phyloP scores from a whole-genome alignment of 2,113 vertebrate species.

The Leucoraja erinaceus region DNA sequence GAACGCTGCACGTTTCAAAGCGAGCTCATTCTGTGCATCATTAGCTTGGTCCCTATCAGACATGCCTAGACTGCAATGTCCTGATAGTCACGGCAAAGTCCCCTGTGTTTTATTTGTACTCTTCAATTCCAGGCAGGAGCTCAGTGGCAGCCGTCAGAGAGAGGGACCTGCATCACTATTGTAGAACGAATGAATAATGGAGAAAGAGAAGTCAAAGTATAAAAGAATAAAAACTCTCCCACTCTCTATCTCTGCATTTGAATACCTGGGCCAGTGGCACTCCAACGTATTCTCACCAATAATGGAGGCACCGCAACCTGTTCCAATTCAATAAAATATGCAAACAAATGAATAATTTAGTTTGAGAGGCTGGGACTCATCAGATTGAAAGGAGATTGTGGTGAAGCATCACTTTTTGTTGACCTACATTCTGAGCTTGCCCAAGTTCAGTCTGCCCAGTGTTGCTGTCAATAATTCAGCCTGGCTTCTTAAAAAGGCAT shows the following conservation, averaged over 20 bases:
- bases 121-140: background rate
- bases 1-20: too few species aligned
- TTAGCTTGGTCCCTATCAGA: background rate
- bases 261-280: background rate
- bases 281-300: background rate
- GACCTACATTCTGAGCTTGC: conserved; percentile 21
- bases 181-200: background rate
- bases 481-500: background rate
- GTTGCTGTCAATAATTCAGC: conserved; percentile 11
- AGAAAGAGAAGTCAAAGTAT: background rate
- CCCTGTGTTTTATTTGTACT: background rate
- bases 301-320: background rate
- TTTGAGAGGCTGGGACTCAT: conserved; percentile 14
- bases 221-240: background rate
- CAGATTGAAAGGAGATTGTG: conserved; percentile 1
- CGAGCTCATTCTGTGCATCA: too few species aligned
- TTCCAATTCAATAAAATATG: conserved; percentile 24
- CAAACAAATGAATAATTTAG: conserved; percentile 24
- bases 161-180: too few species aligned
- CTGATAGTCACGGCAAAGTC: background rate
- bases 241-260: background rate
- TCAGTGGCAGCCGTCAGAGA: too few species aligned
- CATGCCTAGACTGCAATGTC: background rate
- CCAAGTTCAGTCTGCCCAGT: background rate
- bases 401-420: conserved; percentile 33